These are phyloP conservation scores for Anser brachyrhynchus DNA, from an alignment of 2,113 vertebrate genomes.

Conservation along the genomic window DNA sequence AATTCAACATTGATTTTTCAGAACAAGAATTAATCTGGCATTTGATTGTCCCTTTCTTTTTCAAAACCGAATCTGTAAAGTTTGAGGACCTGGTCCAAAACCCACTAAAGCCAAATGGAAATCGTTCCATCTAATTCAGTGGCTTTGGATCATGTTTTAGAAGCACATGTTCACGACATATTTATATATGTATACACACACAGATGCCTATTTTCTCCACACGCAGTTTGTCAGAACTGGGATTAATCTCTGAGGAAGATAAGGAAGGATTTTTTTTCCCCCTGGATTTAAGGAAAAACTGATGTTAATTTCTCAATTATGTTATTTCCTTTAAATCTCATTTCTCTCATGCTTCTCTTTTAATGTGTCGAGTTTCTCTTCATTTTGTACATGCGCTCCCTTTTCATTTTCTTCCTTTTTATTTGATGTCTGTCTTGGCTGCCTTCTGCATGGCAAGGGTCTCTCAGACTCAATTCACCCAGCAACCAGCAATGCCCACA, in stretches of 20 bases:
- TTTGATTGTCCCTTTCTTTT: neutral
- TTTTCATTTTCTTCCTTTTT: neutral
- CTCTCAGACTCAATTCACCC: rapidly evolving
- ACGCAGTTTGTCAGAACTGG: neutral
- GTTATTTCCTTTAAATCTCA: neutral
- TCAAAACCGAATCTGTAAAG: neutral
- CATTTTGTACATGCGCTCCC: neutral
- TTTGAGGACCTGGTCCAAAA: slow-evolving; percentile 10
- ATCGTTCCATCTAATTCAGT: neutral
- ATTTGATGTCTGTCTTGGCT: neutral
- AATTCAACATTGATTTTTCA: neutral
- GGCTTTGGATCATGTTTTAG: neutral
- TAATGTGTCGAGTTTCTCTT: neutral
- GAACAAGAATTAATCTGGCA: neutral
- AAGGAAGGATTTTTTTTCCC: neutral
- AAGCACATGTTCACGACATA: neutral
- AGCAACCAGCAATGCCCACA: neutral
- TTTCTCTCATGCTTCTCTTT: neutral
- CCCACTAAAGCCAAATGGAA: neutral
- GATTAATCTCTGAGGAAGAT: neutral
- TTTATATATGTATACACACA: neutral
- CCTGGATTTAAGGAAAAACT: neutral
- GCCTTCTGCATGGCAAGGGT: neutral
- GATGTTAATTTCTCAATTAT: neutral
- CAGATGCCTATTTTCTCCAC: neutral